Base-by-base conservation (phyloP, 2,888 invertebrate genomes). In the Eutolmus rufibarbis region DNA sequence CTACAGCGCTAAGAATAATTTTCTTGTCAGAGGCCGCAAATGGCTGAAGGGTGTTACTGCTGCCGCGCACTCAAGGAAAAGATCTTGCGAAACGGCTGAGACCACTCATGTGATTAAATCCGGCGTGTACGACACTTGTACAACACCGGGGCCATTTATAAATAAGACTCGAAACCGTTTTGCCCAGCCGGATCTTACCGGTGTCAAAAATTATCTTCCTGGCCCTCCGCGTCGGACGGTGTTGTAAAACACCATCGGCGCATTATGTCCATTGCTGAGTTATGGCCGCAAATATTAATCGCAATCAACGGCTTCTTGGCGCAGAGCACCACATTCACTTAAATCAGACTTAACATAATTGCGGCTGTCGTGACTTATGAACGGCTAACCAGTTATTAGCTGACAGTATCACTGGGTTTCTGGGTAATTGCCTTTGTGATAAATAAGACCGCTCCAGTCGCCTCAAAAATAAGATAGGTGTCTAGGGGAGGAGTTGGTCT, bases 381-480 rank as follows among this genome's bases (percentile, higher is more conserved):
- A 78, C 43, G 78, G 28, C 76, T 37, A 76, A 76, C 76, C 76
- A 76, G 76, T 76, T 76, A 76, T 76, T 76, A 76, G 37, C 78
- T 78, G 78, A 78, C 78, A 43, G 43, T 78, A 78, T 78, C 78
- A 78, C 78, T 78, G 40, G 78, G 78, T 78, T 78, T 78, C 78
- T 78, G 78, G 78, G 78, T 78, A 78, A 78, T 78, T 78, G 78
- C 78, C 43, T 78, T 78, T 78, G 46, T 78, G 78, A 78, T 78
- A 78, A 78, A 78, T 78, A 43, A 78, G 40, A 43, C 43, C 43
- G 14, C 43, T 78, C 5, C 78, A 78, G 43, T 43, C 40, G 78
- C 23, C 78, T 78, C n/a, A 43, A 66, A 51, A 66, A 78, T 78
- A 46, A 78, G 4, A 78, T 43, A 66, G 66, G 66, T 78, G 40